Conservation (phyloP, 2,113 vertebrate species). For the Phalacrocorax aristotelis region DNA sequence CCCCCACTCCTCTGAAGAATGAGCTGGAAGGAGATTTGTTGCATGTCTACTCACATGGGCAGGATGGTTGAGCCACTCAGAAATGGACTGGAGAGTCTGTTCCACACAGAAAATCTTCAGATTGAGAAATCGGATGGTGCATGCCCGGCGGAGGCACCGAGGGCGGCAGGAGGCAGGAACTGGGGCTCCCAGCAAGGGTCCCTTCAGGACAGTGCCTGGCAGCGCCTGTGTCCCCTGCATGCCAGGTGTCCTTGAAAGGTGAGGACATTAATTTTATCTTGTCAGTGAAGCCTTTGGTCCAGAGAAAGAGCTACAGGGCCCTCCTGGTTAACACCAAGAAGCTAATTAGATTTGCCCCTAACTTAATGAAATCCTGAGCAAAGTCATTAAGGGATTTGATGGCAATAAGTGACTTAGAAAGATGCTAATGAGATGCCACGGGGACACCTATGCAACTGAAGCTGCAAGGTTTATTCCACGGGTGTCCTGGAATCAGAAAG, state of each 20-base stretch:
- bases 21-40: neutral
- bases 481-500: conserved; percentile 33
- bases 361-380: conserved; percentile 65
- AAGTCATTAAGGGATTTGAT: conserved; percentile 62
- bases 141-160: neutral
- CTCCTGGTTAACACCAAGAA: conserved; percentile 22
- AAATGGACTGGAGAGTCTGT: neutral
- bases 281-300: neutral
- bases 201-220: neutral
- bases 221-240: neutral
- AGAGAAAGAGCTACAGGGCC: neutral
- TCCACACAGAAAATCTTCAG: neutral
- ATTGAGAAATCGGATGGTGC: neutral
- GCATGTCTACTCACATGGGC: neutral
- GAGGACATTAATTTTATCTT: conserved; percentile 8
- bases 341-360: conserved; percentile 60
- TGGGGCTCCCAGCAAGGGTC: neutral
- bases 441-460: conserved; percentile 28
- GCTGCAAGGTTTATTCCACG: neutral
- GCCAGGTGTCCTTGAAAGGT: neutral
- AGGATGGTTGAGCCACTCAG: neutral
- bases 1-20: neutral
- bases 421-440: conserved; percentile 49
- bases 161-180: neutral
- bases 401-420: conserved; percentile 60